A percentile compares a stretch with the other conserved stretches of the same genome.
Conservation (phyloP, 2,797 vertebrate genomes). For the Chromobotia macracanthus region DNA sequence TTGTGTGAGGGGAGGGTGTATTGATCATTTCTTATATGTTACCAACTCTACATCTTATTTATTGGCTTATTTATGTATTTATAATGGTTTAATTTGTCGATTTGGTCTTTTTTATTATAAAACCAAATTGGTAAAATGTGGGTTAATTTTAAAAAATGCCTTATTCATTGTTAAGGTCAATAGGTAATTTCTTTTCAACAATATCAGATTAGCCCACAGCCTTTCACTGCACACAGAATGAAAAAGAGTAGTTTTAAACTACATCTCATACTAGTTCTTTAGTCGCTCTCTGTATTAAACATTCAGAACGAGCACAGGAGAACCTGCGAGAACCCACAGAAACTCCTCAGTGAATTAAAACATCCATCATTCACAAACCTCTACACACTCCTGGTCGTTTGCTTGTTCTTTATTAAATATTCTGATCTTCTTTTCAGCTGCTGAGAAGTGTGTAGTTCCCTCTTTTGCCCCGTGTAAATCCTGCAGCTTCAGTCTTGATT, state of each 20-base stretch:
- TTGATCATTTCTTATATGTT: slow-evolving; percentile 70
- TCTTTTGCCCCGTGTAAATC: too few relatives aligned
- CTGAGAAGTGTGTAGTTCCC: too few relatives aligned
- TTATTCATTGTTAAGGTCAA: slow-evolving; percentile 62
- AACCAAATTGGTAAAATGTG: slow-evolving; percentile 67
- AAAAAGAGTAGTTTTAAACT: slow-evolving; percentile 11
- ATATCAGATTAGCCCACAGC: background rate
- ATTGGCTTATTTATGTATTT: slow-evolving; percentile 81
- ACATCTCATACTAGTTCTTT: background rate
- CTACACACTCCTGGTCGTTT: too few relatives aligned
- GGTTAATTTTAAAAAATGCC: slow-evolving; percentile 59
- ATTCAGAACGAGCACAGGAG: too few relatives aligned
- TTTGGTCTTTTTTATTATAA: slow-evolving; percentile 65
- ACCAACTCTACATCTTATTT: slow-evolving; percentile 70
- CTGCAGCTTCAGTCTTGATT: too few relatives aligned
- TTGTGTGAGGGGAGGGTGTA: slow-evolving; percentile 67
- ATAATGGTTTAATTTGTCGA: slow-evolving; percentile 73
- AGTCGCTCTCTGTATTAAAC: background rate
- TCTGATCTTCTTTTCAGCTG: too few relatives aligned
- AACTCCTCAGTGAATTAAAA: too few relatives aligned
- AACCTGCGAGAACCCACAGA: too few relatives aligned
- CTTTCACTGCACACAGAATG: slow-evolving; percentile 51
- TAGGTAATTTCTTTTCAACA: slow-evolving; percentile 63
- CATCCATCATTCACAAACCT: background rate
- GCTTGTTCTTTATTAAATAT: too few relatives aligned